Base-by-base conservation (phyloP, 2,797 vertebrate species). In the Cheirogaleus major region DNA sequence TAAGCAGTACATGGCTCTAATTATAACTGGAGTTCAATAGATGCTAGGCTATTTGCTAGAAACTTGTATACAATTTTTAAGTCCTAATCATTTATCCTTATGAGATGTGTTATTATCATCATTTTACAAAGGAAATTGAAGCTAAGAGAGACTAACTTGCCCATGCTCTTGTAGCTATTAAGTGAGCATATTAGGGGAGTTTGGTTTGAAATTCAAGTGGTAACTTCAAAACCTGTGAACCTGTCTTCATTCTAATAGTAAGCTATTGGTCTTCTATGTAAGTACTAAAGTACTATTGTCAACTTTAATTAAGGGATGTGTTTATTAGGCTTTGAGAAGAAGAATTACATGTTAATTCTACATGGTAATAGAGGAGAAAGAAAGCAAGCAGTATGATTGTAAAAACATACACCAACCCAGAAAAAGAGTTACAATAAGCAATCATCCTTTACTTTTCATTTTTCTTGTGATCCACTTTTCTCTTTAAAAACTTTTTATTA, bases 171-270 rank as follows among this genome's bases (percentile, higher is more conserved):
- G 43, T 1, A 41, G 72, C 72, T 67, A 41, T 50, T 92, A 79
- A 79, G 12, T 23, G 30, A 83, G 14, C 35, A 50, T 20, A 38
- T 4, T 55, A 41, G 43, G 22, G 4, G 10, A 72, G 7, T 48
- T 1, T 73, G 35, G 67, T 73, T 73, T 92, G 79, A 96, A 84
- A 95, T 12, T 20, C 55, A 61, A 83, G 78, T 13, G 65, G 22
- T 78, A 61, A 76, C 67, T 63, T 82, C 70, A 93, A 90, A 91
- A 76, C 38, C 59, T 76, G 35, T 78, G 61, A 93, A 82, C 50
- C 13, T 65, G 32, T 65, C 32, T 82, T 92, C 41, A 73, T 65
- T 75, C 50, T 38, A 88, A 75, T 84, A 79, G 41, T 72, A 65
- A 7, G 61, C 18, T 70, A 55, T 25, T 89, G 63, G 41, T 89